A percentile compares a stretch with the other conserved stretches of the same genome.
Conservation (phyloP, 2,113 vertebrate genomes). For the Myotis yumanensis region DNA sequence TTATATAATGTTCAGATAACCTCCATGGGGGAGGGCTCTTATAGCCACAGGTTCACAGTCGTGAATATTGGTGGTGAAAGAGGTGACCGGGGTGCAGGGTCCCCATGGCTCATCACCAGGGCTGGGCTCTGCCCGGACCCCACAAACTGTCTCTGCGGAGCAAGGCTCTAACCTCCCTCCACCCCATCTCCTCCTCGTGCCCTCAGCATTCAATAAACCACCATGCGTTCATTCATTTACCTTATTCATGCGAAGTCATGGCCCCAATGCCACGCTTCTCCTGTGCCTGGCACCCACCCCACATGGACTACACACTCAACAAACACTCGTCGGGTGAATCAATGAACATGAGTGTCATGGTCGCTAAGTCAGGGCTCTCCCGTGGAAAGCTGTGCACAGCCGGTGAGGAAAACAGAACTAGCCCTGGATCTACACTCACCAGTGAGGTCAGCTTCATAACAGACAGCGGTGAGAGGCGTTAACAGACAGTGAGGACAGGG, state of each 20-base stretch:
- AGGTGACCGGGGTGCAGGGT: accelerated
- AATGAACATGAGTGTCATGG: accelerated
- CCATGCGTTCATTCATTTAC: neutral
- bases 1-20: neutral
- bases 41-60: accelerated
- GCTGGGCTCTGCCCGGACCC: accelerated
- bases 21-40: neutral
- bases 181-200: accelerated
- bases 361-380: neutral
- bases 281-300: neutral
- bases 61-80: too few species aligned
- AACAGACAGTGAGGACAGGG: neutral
- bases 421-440: neutral
- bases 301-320: neutral
- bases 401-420: neutral
- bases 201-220: accelerated
- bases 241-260: neutral
- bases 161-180: accelerated
- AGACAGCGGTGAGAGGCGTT: neutral
- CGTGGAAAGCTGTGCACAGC: too few species aligned
- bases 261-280: too few species aligned
- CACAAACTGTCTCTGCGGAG: accelerated
- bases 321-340: neutral
- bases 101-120: accelerated
- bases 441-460: neutral